Percentiles rank a stretch among this genome's conserved stretches.
Evolutionary conservation across 2,797 vertebrate genomes (phyloP).

Genomic region (Halcyon badia): DNA sequence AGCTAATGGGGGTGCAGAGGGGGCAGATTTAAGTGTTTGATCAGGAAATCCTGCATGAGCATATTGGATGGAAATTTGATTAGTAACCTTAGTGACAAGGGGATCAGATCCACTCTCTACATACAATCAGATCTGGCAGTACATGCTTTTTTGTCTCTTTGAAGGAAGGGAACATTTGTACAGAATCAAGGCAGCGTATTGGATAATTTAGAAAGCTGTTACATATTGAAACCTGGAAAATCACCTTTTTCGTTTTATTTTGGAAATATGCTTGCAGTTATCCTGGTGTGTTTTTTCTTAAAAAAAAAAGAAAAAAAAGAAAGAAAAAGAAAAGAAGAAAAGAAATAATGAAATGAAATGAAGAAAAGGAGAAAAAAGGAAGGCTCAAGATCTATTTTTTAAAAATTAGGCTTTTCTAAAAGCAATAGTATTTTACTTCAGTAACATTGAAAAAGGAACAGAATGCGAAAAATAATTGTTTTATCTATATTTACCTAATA

Average conservation of each 20-base stretch:
- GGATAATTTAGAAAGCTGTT: slow-evolving; percentile 82
- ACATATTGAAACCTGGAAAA: slow-evolving; percentile 79
- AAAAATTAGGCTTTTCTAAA: neutral
- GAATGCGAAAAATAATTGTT: neutral
- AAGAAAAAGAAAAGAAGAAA: neutral
- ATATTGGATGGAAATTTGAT: slow-evolving; percentile 95
- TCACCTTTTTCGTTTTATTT: slow-evolving; percentile 80
- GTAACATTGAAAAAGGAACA: neutral
- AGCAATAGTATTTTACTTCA: neutral
- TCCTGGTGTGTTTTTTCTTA: slow-evolving; percentile 31
- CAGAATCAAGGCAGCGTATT: slow-evolving; percentile 81
- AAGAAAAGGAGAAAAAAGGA: neutral
- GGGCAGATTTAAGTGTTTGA: slow-evolving; percentile 90
- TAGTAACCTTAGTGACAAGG: slow-evolving; percentile 92
- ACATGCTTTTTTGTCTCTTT: slow-evolving; percentile 83
- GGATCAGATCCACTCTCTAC: slow-evolving; percentile 86
- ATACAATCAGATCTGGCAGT: slow-evolving; percentile 90
- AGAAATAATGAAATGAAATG: too few relatives aligned
- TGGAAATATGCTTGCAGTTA: slow-evolving; percentile 83
- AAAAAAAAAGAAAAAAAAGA: neutral
- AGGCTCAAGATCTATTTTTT: too few relatives aligned
- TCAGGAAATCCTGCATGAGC: slow-evolving; percentile 91
- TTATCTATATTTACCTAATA: neutral
- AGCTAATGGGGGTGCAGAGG: slow-evolving; percentile 89
- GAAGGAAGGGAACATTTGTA: slow-evolving; percentile 86